Percentiles rank a stretch among this genome's conserved stretches.
Evolutionary conservation across 2,113 vertebrate genomes (phyloP).

Genomic region (Paracyprichromis sp.): DNA sequence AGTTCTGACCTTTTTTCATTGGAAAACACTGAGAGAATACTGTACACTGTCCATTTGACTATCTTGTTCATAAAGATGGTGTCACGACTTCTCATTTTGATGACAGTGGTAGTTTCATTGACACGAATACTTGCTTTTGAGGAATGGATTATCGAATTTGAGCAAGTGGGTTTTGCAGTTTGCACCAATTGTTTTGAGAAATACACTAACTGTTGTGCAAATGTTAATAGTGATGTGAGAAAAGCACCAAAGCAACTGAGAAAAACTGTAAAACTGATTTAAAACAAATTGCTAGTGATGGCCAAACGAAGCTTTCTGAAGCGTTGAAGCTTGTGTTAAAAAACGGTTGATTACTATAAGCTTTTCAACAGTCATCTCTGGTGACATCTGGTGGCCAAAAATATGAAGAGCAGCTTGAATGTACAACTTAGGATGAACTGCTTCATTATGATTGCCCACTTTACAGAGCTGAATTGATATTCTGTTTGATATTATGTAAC

Average conservation of each 20-base stretch:
- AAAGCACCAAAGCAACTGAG: neutral
- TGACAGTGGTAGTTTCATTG: too few species aligned
- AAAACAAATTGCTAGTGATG: neutral
- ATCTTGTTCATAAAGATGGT: too few species aligned
- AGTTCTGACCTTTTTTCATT: neutral
- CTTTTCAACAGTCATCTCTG: neutral
- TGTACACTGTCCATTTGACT: too few species aligned
- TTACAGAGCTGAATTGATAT: neutral
- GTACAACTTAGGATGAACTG: neutral
- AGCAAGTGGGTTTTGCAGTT: neutral
- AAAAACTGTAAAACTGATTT: neutral
- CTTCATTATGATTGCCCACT: neutral
- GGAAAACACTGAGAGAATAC: too few species aligned
- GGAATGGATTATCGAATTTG: too few species aligned
- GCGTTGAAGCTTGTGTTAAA: rapidly evolving
- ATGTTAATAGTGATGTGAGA: neutral
- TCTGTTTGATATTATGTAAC: neutral
- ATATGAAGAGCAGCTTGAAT: neutral
- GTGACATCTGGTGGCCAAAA: neutral
- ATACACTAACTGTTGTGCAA: neutral
- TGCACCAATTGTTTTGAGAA: neutral
- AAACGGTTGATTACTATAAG: neutral
- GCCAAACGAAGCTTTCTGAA: neutral
- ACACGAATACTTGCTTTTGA: too few species aligned
- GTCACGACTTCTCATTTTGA: too few species aligned